Percentiles rank a stretch among this genome's conserved stretches.
Conservation (phyloP, 2,797 vertebrate genomes). For the Nannoperca obscura region DNA sequence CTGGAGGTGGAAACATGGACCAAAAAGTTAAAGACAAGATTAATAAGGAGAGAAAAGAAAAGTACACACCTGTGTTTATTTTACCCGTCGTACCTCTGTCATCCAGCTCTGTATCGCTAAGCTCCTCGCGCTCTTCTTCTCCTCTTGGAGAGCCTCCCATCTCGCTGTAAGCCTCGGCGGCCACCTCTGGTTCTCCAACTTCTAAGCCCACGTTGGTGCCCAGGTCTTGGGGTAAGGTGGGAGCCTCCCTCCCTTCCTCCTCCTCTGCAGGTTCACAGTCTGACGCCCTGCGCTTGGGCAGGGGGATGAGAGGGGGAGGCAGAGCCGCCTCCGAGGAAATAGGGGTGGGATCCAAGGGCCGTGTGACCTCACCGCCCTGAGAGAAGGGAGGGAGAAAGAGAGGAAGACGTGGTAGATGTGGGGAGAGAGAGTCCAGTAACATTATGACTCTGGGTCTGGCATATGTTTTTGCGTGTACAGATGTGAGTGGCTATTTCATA, state of each 20-base stretch:
- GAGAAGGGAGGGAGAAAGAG: not conserved
- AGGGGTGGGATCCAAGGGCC: constrained; percentile 77
- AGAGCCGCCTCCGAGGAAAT: constrained; percentile 70
- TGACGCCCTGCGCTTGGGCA: constrained; percentile 80
- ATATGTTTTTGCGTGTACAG: not conserved
- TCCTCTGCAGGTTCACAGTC: constrained; percentile 83
- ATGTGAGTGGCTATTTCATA: not conserved
- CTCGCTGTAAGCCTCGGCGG: constrained; percentile 83
- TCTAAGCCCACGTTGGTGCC: constrained; percentile 67
- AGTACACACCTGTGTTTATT: not conserved
- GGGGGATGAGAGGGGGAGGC: constrained; percentile 90
- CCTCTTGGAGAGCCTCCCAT: constrained; percentile 71
- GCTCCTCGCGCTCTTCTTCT: constrained; percentile 47
- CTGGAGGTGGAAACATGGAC: constrained; percentile 49
- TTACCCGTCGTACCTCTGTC: constrained; percentile 51
- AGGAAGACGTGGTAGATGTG: not conserved
- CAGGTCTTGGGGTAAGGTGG: constrained; percentile 78
- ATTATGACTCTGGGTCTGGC: not conserved
- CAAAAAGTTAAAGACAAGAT: not conserved
- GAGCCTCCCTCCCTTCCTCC: constrained; percentile 82
- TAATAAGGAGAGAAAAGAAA: not conserved
- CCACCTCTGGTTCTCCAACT: constrained; percentile 80
- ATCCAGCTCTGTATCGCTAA: constrained; percentile 64
- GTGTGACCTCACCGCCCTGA: constrained; percentile 89
- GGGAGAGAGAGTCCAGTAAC: not conserved